Percentiles rank a stretch among this genome's conserved stretches.
Conservation (phyloP, 2,888 invertebrate species). For the Melanostoma scalare region DNA sequence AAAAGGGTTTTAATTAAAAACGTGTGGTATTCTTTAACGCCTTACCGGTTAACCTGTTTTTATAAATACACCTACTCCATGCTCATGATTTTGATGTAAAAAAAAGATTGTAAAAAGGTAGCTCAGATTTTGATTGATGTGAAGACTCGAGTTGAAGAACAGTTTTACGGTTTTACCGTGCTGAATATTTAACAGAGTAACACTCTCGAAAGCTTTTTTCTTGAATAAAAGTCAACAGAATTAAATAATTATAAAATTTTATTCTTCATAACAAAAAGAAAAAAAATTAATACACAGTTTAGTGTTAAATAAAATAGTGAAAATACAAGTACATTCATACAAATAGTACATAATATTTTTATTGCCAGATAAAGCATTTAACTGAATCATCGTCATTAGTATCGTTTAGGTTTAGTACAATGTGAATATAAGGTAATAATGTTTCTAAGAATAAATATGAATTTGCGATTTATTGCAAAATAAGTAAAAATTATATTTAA, state of each 20-base stretch:
- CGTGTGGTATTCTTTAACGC: too few species aligned
- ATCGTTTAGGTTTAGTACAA: conserved; percentile 59
- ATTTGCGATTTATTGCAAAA: conserved; percentile 62
- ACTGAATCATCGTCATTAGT: conserved; percentile 65
- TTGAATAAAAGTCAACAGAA: not conserved
- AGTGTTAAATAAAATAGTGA: conserved; percentile 61
- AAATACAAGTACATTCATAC: conserved; percentile 28
- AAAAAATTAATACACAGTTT: conserved; percentile 52
- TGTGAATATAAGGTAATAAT: conserved; percentile 49
- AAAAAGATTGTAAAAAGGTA: too few species aligned
- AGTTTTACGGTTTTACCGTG: too few species aligned
- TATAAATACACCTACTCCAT: too few species aligned
- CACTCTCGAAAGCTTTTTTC: not conserved
- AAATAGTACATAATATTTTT: conserved; percentile 47
- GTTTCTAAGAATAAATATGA: conserved; percentile 40
- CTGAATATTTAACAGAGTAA: too few species aligned
- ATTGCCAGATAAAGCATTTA: conserved; percentile 62
- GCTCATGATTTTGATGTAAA: too few species aligned
- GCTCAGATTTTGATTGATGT: too few species aligned
- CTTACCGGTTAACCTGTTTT: too few species aligned
- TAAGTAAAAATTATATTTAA: conserved; percentile 57
- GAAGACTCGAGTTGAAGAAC: too few species aligned
- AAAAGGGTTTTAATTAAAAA: too few species aligned
- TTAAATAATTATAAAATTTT: conserved; percentile 16
- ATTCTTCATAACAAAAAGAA: conserved; percentile 53